phyloP scores from a whole-genome alignment of 2,113 vertebrate genomes.

The Pedetes capensis region DNA sequence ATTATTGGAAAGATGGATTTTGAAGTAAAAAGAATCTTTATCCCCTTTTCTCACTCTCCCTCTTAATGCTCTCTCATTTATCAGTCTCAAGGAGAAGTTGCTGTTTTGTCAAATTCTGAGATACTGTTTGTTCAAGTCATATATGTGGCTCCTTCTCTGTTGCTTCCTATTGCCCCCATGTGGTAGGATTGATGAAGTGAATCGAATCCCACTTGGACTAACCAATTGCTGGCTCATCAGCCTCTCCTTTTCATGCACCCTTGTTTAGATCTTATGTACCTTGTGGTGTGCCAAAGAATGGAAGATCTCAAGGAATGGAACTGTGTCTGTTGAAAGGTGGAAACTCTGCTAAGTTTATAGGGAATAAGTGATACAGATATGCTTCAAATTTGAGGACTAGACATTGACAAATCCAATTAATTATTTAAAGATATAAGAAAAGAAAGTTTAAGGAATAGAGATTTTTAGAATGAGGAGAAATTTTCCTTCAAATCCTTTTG shows the following conservation, averaged over 20 bases:
- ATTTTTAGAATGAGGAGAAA: background rate
- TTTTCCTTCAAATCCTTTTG: background rate
- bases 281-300: background rate
- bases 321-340: background rate
- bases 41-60: background rate
- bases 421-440: background rate
- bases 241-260: background rate
- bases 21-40: background rate
- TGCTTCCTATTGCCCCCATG: constrained; percentile 17
- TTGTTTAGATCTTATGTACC: background rate
- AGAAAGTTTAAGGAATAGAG: background rate
- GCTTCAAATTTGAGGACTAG: no score
- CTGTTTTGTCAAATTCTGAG: background rate
- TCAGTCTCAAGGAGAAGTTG: background rate
- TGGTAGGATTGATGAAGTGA: background rate
- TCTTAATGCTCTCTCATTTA: background rate
- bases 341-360: background rate
- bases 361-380: background rate
- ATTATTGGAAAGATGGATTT: background rate
- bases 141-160: background rate
- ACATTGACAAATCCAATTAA: background rate
- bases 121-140: background rate
- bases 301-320: background rate
- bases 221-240: background rate
- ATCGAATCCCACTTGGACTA: background rate